phyloP scores from a whole-genome alignment of 2,113 vertebrate genomes.

The Pholis gunnellus region DNA sequence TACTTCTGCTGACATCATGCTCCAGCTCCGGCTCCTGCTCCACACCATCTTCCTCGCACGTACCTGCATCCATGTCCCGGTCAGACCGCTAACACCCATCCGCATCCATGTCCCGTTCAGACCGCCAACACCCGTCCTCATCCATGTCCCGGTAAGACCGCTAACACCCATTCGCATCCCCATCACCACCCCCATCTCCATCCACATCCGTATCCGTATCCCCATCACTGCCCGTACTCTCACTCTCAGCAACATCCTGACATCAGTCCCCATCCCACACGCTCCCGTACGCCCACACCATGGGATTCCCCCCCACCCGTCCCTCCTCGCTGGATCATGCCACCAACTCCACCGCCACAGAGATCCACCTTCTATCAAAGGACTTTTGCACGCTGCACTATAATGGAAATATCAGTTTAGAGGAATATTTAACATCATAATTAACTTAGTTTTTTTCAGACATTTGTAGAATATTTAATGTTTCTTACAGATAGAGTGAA shows the following conservation, averaged over 20 bases:
- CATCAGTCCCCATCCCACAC: conserved; percentile 53
- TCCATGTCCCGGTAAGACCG: conserved; percentile 2
- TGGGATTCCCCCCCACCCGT: conserved; percentile 76
- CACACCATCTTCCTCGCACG: conserved; percentile 62
- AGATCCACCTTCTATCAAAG: conserved; percentile 79
- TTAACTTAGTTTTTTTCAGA: conserved; percentile 23
- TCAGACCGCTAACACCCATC: conserved; percentile 29
- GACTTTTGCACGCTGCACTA: conserved; percentile 81
- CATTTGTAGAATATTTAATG: conserved; percentile 17
- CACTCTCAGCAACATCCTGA: conserved; percentile 53
- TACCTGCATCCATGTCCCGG: conserved; percentile 42
- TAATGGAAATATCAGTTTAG: conserved; percentile 84
- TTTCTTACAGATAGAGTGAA: conserved; percentile 5
- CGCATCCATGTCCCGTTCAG: conserved; percentile 33
- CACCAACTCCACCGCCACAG: conserved; percentile 76
- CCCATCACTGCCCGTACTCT: conserved; percentile 44
- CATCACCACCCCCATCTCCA: conserved; percentile 21
- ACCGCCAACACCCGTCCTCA: too few relatives aligned
- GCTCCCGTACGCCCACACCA: conserved; percentile 46
- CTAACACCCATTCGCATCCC: neutral
- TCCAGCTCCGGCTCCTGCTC: conserved; percentile 78
- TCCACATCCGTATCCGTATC: conserved; percentile 43
- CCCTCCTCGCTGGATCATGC: conserved; percentile 76
- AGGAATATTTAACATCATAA: conserved; percentile 25
- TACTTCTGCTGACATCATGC: conserved; percentile 93